Conservation (phyloP, 2,113 vertebrate species). For the Chlamydotis undulata region DNA sequence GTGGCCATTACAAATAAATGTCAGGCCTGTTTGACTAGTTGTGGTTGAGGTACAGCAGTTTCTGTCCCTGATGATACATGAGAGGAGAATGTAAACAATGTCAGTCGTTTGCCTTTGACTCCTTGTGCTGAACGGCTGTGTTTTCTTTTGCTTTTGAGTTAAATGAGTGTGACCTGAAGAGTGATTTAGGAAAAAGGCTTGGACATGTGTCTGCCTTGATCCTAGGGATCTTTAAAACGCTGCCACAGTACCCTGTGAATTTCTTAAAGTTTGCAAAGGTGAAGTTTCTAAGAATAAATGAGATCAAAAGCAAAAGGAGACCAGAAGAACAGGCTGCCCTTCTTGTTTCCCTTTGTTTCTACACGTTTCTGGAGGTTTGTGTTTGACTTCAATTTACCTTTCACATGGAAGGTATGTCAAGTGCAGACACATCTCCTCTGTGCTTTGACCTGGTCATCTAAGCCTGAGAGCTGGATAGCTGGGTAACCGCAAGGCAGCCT, state of each 20-base stretch:
- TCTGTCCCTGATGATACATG: conserved; percentile 7
- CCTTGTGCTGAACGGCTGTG: background rate
- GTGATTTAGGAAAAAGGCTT: background rate
- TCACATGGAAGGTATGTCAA: conserved; percentile 3
- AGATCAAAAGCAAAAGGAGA: conserved; percentile 50
- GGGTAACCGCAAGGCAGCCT: background rate
- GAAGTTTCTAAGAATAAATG: background rate
- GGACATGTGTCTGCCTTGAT: background rate
- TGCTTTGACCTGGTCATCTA: conserved; percentile 34
- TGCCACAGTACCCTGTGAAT: background rate
- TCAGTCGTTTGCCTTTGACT: background rate
- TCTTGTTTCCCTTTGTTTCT: conserved; percentile 35
- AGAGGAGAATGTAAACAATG: conserved; percentile 25
- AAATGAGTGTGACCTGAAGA: background rate
- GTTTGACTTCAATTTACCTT: conserved; percentile 44
- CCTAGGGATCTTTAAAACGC: background rate
- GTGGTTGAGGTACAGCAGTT: conserved; percentile 24
- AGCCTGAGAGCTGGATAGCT: background rate
- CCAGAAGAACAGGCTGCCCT: conserved; percentile 51
- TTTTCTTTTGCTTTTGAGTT: background rate
- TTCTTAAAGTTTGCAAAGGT: background rate
- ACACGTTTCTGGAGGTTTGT: conserved; percentile 32
- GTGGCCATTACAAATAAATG: background rate
- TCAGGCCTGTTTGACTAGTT: conserved; percentile 41
- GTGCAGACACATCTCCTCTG: conserved; percentile 21